phyloP scores from a whole-genome alignment of 53 echinoderm and acorn worm species.

The Actinopyga echinites region DNA sequence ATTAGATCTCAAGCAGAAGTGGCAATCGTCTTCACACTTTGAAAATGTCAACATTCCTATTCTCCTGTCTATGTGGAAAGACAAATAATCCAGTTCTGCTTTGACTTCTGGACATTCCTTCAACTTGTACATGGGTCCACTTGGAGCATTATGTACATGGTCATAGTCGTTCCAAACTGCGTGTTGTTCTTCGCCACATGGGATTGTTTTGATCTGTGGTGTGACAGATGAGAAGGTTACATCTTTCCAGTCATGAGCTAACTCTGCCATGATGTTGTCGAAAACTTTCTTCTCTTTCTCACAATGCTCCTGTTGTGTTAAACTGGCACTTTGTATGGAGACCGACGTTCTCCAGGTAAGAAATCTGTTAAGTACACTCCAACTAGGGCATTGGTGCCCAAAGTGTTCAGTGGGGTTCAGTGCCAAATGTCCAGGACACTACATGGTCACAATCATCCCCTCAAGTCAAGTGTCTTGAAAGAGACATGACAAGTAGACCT shows the following conservation, averaged over 20 bases:
- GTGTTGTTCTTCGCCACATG: not conserved
- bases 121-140: conserved; percentile 2
- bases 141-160: not conserved
- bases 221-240: not conserved
- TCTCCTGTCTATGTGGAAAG: conserved; percentile 37
- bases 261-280: conserved; percentile 33
- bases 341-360: conserved; percentile 23
- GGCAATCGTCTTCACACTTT: conserved; percentile 33
- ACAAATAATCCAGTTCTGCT: conserved; percentile 32
- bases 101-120: not conserved
- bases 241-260: conserved; percentile 34
- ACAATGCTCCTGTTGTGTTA: conserved; percentile 12
- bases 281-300: conserved; percentile 53
- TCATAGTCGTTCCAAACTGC: conserved; percentile 18
- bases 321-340: conserved; percentile 31
- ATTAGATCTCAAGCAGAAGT: not conserved
- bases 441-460: conserved; percentile 41
- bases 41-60: conserved; percentile 31
- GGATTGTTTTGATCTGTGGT: not conserved
- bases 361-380: conserved; percentile 44
- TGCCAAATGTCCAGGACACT: conserved; percentile 63
- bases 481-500: conserved; percentile 30
- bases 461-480: conserved; percentile 48
- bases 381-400: conserved; percentile 55
- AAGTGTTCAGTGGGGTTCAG: conserved; percentile 56